Conservation (phyloP, 2,113 vertebrate genomes). For the Phalacrocorax aristotelis region DNA sequence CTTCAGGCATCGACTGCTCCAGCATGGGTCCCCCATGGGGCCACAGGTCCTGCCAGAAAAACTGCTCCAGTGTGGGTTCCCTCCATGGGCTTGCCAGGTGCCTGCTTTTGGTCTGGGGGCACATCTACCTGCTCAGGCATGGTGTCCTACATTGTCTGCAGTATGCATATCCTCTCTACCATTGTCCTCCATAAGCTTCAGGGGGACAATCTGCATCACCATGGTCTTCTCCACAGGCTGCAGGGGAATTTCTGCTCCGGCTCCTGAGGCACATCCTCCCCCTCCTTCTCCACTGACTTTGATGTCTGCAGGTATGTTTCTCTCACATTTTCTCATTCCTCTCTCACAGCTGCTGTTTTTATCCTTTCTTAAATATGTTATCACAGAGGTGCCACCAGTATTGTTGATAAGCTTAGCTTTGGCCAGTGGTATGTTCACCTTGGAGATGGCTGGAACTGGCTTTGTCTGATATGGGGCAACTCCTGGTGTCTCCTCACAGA, state of each 20-base stretch:
- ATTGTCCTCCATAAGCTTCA: no score
- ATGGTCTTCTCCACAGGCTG: neutral
- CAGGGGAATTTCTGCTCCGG: neutral
- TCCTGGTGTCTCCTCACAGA: neutral
- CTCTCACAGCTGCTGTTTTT: neutral
- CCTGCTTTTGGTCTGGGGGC: neutral
- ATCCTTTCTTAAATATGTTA: neutral
- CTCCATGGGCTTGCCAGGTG: neutral
- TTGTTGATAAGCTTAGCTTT: neutral
- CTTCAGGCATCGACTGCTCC: neutral
- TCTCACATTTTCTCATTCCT: neutral
- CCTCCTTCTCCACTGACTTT: neutral
- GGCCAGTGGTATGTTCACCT: no score
- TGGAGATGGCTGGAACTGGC: neutral
- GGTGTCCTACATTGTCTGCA: neutral
- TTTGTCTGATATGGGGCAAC: neutral
- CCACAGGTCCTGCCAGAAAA: neutral
- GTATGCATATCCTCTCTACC: neutral
- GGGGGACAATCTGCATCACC: neutral
- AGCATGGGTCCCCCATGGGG: accelerated
- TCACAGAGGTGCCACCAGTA: neutral
- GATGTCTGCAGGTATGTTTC: neutral
- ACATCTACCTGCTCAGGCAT: neutral
- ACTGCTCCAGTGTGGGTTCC: accelerated
- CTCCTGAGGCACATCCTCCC: neutral